Base-by-base conservation (phyloP, 2,888 invertebrate genomes). In the Nipponacmea schrenckii region DNA sequence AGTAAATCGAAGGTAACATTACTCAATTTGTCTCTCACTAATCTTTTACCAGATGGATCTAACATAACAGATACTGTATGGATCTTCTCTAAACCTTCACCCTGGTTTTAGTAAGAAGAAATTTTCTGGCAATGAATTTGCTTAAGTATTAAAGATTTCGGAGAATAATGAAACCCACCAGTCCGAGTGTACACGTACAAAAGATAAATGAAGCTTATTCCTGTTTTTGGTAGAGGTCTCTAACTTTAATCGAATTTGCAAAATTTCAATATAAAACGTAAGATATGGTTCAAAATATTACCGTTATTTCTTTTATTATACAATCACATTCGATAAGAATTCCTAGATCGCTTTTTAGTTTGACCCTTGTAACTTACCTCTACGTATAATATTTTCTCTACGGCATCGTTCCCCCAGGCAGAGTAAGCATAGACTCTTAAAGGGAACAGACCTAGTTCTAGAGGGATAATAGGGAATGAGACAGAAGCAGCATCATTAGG, bases 401-500 rank as follows among this genome's bases (percentile, higher is more conserved):
- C 78, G 24, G 76, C 77, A 70, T 81, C 80, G 27, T 73, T 67
- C 0, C 76, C 77, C 68, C 77, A 76, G 4, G 72, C 50, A 26
- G 79, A 80, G 20, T 74, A 74, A 44, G 78, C 80, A 46, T 74
- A 71, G 17, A 83, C 77, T 17, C 74, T 72, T n/a, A 83, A 72
- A 4, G 69, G 73, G 66, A 77, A 81, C 14, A 77, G 70, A n/a
- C 82, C 81, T 24, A 79, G 77, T 64, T 79, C 76, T 67, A 83
- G 69, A 1, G 83, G 81, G 4, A 83, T 78, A 31, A 83, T 76
- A 44, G 83, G 81, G 62, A 80, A 83, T 68, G 79, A 75, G 10
- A 80, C 77, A 14, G 80, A 79, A 24, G 74, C 72, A 17, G 81
- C 80, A 67, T 78, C 78, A 44, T 80, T 75, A 31, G 81, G 76